These are phyloP conservation scores for Eurystomus gularis DNA, from an alignment of 2,113 vertebrate genomes.

Conservation along the genomic window DNA sequence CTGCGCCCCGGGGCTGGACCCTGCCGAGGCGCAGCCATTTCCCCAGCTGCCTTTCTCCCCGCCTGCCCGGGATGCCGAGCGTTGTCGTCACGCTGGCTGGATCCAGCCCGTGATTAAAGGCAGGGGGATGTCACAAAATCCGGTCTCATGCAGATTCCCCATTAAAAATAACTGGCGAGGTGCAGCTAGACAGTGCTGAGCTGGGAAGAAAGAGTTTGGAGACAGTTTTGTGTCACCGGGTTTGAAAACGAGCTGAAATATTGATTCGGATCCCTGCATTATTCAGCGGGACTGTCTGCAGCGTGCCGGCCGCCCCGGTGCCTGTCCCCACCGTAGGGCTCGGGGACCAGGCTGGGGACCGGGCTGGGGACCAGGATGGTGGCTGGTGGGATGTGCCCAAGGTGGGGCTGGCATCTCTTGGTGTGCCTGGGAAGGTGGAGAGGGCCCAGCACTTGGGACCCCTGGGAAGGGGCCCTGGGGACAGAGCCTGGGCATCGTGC, in stretches of 20 bases:
- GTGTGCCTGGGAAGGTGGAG: neutral
- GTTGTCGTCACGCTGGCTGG: neutral
- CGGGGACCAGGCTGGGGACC: neutral
- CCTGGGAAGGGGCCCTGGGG: fast-evolving
- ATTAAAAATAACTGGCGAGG: conserved; percentile 36
- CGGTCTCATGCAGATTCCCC: neutral
- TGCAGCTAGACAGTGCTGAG: neutral
- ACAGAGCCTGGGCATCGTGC: neutral
- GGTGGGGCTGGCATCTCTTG: neutral
- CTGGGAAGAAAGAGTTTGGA: neutral
- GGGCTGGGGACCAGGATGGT: fast-evolving
- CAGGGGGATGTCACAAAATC: conserved; percentile 20
- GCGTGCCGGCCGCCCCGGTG: fast-evolving
- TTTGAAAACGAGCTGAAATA: conserved; percentile 46
- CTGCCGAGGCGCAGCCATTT: neutral
- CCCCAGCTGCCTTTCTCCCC: neutral
- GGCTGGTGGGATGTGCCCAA: neutral
- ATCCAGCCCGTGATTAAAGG: conserved; percentile 30
- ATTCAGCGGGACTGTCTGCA: neutral
- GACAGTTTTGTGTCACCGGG: conserved; percentile 55
- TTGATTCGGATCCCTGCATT: conserved; percentile 18
- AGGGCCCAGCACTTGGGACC: neutral
- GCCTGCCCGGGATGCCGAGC: neutral
- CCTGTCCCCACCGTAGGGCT: fast-evolving
- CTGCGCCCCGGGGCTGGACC: neutral